phyloP scores from a whole-genome alignment of 2,888 invertebrate species.

The Julus scanicus region DNA sequence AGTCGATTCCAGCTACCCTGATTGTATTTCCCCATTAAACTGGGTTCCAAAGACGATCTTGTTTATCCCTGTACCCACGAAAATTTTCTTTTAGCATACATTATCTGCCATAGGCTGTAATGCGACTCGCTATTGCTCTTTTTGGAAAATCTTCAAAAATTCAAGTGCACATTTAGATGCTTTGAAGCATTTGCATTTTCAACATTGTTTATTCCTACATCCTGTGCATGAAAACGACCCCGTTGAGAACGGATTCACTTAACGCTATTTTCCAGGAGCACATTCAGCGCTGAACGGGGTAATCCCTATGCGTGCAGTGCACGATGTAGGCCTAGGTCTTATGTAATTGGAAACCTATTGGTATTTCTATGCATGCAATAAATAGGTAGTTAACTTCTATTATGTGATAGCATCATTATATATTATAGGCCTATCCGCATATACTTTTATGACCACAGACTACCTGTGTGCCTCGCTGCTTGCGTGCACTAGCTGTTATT shows the following conservation, averaged over 20 bases:
- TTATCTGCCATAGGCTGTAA: neutral
- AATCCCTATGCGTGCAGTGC: neutral
- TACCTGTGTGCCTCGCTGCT: neutral
- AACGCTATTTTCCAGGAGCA: neutral
- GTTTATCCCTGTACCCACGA: too few species aligned
- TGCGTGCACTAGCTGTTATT: constrained; percentile 9
- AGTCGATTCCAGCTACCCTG: too few species aligned
- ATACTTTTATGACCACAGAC: neutral
- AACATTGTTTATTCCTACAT: too few species aligned
- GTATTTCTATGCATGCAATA: constrained; percentile 38
- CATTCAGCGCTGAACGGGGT: neutral
- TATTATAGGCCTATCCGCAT: constrained; percentile 17
- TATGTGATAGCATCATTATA: constrained; percentile 43
- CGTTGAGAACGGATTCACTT: neutral
- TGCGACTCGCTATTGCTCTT: neutral
- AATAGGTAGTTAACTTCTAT: constrained; percentile 47
- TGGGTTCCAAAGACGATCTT: too few species aligned
- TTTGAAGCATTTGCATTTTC: too few species aligned
- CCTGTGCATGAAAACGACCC: too few species aligned
- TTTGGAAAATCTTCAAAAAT: neutral
- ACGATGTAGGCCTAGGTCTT: neutral
- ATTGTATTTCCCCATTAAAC: too few species aligned
- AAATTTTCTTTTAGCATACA: too few species aligned
- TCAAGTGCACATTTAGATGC: neutral
- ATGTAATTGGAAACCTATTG: constrained; percentile 46